Base-by-base conservation (phyloP, 2,113 vertebrate species). In the Prochilodus magdalenae region DNA sequence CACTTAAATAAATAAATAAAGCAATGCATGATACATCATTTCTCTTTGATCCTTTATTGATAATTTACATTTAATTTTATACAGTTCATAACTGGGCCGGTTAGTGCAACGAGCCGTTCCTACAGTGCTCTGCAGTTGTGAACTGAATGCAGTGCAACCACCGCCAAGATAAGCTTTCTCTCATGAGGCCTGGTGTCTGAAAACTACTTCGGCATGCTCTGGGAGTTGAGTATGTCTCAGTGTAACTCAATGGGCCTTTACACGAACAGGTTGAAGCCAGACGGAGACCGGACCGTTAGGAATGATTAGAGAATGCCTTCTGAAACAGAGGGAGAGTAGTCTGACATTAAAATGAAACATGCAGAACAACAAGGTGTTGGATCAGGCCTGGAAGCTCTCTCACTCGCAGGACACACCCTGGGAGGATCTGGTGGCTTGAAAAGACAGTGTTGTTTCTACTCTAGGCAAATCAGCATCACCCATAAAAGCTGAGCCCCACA, bases 381-480 rank as follows among this genome's bases (percentile, higher is more conserved):
- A 6, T 40, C 16, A 57, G 26, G 10, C 29, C 13, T 44, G 11
- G 1, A 44, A 7, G 40, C 40, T 44, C 4, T 7, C 4, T 7
- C 8, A 77, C 59, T 20, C 44, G 40, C 65, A 18, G 22, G 12
- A 62, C 26, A 80, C 55, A 49, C 33, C 8, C 22, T 13, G 67
- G 7, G 18, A 11, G n/a, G 14, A 33, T 47, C 59, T 47, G 40
- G 20, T 60, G 53, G 62, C 33, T 29, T 59, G 20, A 47, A 16
- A 24, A 36, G 53, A 66, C 14, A 73, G 59, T 63, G 79, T 62
- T 72, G 77, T 60, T 82, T 82, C 75, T 74, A 78, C 55, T 75
- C 53, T 79, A 82, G 75, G 62, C 75, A 85, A 79, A 85, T 33
- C n/a, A 82, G 51, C 47, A 16, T 30, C 44, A 57, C 26, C 36